Conservation (phyloP, 2,888 invertebrate species). For the Agrochola lota region DNA sequence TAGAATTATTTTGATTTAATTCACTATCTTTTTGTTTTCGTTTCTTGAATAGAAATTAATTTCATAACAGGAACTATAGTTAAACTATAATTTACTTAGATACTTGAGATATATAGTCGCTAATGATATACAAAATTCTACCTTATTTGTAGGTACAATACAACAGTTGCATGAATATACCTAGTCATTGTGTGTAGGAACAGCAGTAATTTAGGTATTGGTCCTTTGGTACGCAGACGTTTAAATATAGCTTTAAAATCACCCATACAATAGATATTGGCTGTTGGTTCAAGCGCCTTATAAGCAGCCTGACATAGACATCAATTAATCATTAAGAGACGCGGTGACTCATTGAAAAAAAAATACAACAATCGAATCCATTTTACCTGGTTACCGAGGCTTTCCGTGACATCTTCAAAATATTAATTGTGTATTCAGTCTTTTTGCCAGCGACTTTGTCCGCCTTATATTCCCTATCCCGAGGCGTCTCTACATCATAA, state of each 20-base stretch:
- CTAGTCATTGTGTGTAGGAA: neutral
- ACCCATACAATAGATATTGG: neutral
- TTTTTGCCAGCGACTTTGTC: neutral
- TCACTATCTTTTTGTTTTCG: neutral
- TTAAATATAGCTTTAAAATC: too few relatives aligned
- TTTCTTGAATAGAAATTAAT: neutral
- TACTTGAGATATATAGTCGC: too few relatives aligned
- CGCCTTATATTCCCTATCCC: neutral
- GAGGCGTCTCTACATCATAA: neutral
- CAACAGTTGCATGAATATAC: neutral
- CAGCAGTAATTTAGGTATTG: neutral
- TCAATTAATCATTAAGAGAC: neutral
- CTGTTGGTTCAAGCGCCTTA: neutral
- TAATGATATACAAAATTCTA: neutral
- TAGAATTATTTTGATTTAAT: conserved; percentile 34
- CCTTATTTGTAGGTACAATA: neutral
- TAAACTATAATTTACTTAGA: too few relatives aligned
- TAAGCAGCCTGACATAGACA: neutral
- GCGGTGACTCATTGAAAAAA: neutral
- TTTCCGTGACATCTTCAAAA: neutral
- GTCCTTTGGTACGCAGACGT: neutral
- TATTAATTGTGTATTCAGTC: neutral
- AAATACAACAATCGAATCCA: neutral
- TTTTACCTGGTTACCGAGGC: neutral
- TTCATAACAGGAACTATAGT: neutral